These are phyloP conservation scores for Chloropsis hardwickii DNA, from an alignment of 2,113 vertebrate genomes.

Conservation along the genomic window DNA sequence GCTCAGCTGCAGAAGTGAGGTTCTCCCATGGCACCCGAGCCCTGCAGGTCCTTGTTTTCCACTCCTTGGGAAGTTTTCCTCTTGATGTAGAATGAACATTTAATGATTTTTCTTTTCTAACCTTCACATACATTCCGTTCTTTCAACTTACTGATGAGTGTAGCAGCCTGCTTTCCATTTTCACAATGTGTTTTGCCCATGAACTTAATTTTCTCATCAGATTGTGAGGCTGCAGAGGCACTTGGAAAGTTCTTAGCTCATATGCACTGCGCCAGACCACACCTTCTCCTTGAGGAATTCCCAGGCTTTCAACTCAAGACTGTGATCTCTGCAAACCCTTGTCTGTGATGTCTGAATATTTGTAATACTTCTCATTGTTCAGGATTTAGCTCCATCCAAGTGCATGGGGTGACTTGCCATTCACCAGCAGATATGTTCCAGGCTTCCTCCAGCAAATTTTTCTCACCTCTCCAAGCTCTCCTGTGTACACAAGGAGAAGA, in stretches of 20 bases:
- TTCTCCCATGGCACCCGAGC: rapidly evolving
- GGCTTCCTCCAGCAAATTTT: not conserved
- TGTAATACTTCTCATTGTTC: conserved; percentile 48
- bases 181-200: not conserved
- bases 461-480: not conserved
- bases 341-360: conserved; percentile 48
- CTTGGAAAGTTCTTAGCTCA: conserved; percentile 17
- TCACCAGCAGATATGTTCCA: not conserved
- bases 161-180: conserved; percentile 13
- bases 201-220: conserved; percentile 23
- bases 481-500: not conserved
- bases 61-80: not conserved
- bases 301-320: conserved; percentile 42
- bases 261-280: not conserved
- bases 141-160: not conserved
- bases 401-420: not conserved
- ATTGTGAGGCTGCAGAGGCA: conserved; percentile 7
- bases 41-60: not conserved
- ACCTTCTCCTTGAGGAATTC: conserved; percentile 62
- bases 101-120: not conserved
- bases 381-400: not conserved
- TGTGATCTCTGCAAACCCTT: conserved; percentile 47
- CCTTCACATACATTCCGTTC: not conserved
- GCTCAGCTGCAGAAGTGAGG: not conserved
- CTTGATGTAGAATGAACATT: not conserved